Evolutionary conservation across 2,113 vertebrate species (phyloP).

Genomic region (Halichoerus grypus): DNA sequence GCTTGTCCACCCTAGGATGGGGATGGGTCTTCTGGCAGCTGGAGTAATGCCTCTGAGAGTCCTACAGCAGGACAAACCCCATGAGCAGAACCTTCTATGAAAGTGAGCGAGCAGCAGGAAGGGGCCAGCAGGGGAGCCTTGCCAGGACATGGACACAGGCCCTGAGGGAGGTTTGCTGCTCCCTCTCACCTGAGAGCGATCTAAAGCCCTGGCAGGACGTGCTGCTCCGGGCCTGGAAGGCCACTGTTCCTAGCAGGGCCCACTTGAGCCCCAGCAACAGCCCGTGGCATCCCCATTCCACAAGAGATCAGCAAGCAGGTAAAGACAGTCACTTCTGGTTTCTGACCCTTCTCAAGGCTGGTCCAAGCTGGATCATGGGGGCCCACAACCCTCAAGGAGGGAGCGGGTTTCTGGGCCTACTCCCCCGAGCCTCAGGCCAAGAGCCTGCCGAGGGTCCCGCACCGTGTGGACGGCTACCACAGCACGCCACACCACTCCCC

Average conservation of each 20-base stretch:
- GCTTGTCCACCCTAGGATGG: background rate
- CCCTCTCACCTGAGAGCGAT: background rate
- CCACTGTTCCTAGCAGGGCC: too few species aligned
- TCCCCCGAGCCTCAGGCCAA: background rate
- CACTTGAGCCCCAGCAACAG: background rate
- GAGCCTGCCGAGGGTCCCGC: background rate
- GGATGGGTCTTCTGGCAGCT: background rate
- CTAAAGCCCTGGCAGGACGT: background rate
- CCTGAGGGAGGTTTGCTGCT: background rate
- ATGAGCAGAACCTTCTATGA: background rate
- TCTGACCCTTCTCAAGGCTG: background rate
- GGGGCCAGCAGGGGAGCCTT: background rate
- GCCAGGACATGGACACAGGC: background rate
- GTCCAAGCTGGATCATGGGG: background rate
- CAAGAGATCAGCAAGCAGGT: background rate
- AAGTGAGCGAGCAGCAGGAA: background rate
- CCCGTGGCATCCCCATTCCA: rapidly evolving
- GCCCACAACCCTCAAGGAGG: background rate
- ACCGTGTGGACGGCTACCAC: background rate
- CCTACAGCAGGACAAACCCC: background rate
- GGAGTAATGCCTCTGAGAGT: background rate
- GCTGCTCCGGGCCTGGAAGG: background rate
- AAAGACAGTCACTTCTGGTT: background rate
- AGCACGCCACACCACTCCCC: background rate
- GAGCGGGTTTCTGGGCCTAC: background rate